Evolutionary conservation across 2,113 vertebrate genomes (phyloP).

Genomic region (Sorex araneus): DNA sequence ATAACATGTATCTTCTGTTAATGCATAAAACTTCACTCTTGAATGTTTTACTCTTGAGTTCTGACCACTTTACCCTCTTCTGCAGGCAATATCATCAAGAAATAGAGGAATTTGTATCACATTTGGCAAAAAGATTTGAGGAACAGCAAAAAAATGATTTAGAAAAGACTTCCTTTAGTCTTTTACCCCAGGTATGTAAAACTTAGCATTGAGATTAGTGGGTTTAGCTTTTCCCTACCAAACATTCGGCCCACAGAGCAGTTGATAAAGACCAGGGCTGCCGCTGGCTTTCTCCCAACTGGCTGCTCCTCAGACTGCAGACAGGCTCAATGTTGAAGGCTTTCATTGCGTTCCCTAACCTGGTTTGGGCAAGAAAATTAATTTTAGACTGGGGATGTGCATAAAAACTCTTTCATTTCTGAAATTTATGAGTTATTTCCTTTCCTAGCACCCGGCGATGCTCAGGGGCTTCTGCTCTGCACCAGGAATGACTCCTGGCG

Average conservation of each 20-base stretch:
- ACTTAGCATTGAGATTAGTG: slow-evolving; percentile 56
- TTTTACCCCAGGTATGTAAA: slow-evolving; percentile 94
- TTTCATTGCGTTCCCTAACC: not conserved
- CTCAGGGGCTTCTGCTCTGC: not conserved
- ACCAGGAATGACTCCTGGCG: not conserved
- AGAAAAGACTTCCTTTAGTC: slow-evolving; percentile 89
- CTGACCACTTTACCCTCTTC: slow-evolving; percentile 63
- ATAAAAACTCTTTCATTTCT: not conserved
- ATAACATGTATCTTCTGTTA: not conserved
- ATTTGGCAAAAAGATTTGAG: slow-evolving; percentile 93
- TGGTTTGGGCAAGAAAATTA: slow-evolving; percentile 14
- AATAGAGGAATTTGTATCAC: slow-evolving; percentile 96
- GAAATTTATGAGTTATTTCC: not conserved
- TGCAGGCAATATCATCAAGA: slow-evolving; percentile 96
- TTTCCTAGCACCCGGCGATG: not conserved
- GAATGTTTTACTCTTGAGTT: slow-evolving; percentile 54
- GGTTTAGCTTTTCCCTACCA: slow-evolving; percentile 10
- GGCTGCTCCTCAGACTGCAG: not conserved
- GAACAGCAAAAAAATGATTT: slow-evolving; percentile 88
- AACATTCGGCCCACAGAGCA: not conserved
- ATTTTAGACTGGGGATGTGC: not conserved
- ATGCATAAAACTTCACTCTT: not conserved
- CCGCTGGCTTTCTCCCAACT: not conserved
- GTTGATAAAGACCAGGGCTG: no score
- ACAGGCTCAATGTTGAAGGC: not conserved